These are phyloP conservation scores for Protonemura montana DNA, from an alignment of 2,888 invertebrate genomes.

Conservation along the genomic window DNA sequence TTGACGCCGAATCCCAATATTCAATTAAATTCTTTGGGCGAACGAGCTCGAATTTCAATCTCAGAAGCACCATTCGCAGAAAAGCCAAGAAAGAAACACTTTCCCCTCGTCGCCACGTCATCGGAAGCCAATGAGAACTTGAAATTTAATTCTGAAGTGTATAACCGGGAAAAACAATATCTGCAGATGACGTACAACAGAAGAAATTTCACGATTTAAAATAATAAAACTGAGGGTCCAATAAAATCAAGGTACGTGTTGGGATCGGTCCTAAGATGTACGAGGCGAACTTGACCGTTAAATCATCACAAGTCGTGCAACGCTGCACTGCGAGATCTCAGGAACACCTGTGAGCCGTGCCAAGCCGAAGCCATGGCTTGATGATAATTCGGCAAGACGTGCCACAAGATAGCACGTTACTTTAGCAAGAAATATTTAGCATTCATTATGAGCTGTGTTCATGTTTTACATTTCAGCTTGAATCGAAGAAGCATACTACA, in stretches of 20 bases:
- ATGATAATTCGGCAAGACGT: slow-evolving; percentile 4
- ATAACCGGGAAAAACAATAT: not conserved
- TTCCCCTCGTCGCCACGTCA: not conserved
- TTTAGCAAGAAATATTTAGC: not conserved
- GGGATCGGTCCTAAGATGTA: not conserved
- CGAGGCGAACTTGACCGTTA: not conserved
- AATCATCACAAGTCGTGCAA: not conserved
- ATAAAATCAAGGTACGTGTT: not conserved
- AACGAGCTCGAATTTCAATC: not conserved
- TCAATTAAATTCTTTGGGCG: not conserved
- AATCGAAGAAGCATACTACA: not conserved
- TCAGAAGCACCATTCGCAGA: not conserved
- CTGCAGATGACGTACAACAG: not conserved
- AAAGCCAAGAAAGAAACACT: not conserved
- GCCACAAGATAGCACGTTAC: not conserved
- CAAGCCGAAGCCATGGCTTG: not conserved
- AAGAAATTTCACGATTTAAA: not conserved
- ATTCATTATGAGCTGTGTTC: not conserved
- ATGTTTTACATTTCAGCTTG: not conserved
- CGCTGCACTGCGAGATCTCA: not conserved
- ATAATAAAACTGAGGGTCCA: not conserved
- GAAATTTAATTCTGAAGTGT: not conserved
- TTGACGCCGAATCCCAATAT: not conserved
- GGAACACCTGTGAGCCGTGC: not conserved
- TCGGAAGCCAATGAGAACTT: not conserved